Evolutionary conservation across 2,797 vertebrate genomes (phyloP), one percentile per base, ranked within the genome.

Genomic region (Microctenopoma lineatum): DNA sequence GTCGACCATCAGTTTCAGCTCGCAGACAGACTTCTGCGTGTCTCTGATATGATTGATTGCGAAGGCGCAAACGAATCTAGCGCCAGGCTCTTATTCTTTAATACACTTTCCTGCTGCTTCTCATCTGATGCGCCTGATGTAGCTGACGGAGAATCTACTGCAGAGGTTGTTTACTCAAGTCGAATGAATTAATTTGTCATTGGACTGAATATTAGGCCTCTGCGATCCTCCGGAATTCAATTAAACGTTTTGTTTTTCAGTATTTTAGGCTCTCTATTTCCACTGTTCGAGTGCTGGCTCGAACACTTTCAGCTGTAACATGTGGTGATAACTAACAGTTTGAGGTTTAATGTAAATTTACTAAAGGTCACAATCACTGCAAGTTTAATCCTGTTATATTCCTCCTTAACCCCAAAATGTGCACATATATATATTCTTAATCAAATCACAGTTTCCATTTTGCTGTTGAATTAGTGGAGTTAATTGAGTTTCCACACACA

Each of bases 11-110:
- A 11, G 8, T 38, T 11, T 38, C 11, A 34, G n/a, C 13, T 12
- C 32, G 21, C 34, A 38, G 63, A 45, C 16, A 48, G 34, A 12
- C 48, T 39, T 18, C 36, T 38, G 36, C 55, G 16, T 21, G 26
- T 41, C 26, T 51, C 59, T 62, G 48, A 56, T 51, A 18, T 64
- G 59, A 77, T 41, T 57, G 39, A 70, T 56, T 16, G 54, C 70
- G 65, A 73, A 65, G 50, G 46, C 57, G 48, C 21, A 32, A 39
- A 59, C 26, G 48, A 39, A 47, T 69, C 25, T 16, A n/a, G 13
- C 18, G 51, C 55, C 4, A 57, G 45, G n/a, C 39, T 34, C 1
- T 36, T 39, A 7, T 34, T 48, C 29, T 0, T 26, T 45, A 12
- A 44, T 8, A 18, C 3, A 11, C 4, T 38, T 32, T n/a, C n/a